Conservation (phyloP, 1,140 invertebrate species). For the Idris sp. region DNA sequence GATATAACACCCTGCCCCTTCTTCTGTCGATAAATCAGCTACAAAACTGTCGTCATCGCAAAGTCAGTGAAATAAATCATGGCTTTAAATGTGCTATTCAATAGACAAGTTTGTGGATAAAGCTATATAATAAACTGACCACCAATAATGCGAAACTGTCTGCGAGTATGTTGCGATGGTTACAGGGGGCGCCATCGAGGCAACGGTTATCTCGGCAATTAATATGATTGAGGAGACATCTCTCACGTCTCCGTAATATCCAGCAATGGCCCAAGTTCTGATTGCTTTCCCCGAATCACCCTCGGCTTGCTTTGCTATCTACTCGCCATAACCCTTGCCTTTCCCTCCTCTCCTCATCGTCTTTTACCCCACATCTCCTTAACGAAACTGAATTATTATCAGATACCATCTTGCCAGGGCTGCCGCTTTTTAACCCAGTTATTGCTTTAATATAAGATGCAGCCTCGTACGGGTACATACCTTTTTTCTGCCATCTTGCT, state of each 20-base stretch:
- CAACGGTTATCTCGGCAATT: conserved; percentile 77
- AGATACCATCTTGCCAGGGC: conserved; percentile 26
- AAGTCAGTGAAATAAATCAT: conserved; percentile 42
- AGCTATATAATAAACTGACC: conserved; percentile 52
- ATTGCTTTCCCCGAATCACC: conserved; percentile 75
- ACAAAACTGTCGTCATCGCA: conserved; percentile 27
- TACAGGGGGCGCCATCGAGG: conserved; percentile 66
- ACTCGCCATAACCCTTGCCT: conserved; percentile 75
- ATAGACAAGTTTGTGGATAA: conserved; percentile 46
- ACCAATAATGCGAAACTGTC: conserved; percentile 51
- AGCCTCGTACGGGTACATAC: conserved; percentile 4
- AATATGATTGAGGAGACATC: conserved; percentile 79
- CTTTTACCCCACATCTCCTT: conserved; percentile 18
- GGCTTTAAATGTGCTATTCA: conserved; percentile 31
- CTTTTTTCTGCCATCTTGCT: conserved; percentile 3
- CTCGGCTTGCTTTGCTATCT: conserved; percentile 73
- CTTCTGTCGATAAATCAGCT: conserved; percentile 20
- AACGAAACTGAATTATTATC: conserved; percentile 69
- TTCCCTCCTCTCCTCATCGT: conserved; percentile 8
- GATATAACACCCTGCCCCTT: no score
- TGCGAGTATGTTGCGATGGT: conserved; percentile 39
- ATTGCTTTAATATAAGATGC: no score
- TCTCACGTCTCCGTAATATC: conserved; percentile 78
- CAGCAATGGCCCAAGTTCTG: conserved; percentile 78
- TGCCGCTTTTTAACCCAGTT: conserved; percentile 68